phyloP scores from a whole-genome alignment of 2,888 invertebrate species.

The Scaptomyza reducta region DNA sequence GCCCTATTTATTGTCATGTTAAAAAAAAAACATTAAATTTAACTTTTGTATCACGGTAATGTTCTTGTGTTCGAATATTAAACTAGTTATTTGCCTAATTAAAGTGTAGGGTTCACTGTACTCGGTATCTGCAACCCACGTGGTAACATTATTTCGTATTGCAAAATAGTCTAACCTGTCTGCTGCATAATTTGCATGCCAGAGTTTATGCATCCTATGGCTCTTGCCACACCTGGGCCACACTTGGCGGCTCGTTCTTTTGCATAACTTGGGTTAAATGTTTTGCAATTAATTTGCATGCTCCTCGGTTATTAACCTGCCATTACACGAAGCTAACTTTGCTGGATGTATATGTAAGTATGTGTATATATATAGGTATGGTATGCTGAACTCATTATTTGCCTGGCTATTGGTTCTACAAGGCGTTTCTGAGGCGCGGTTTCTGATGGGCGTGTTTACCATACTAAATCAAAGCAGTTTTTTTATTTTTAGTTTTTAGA shows the following conservation, averaged over 20 bases:
- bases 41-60: not conserved
- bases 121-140: not conserved
- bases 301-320: conserved; percentile 76
- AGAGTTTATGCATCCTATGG: conserved; percentile 55
- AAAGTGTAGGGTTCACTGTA: conserved; percentile 44
- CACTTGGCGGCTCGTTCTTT: conserved; percentile 12
- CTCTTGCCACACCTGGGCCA: conserved; percentile 11
- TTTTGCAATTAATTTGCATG: conserved; percentile 78
- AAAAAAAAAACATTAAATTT: not conserved
- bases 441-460: conserved; percentile 55
- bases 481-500: conserved; percentile 6
- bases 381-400: conserved; percentile 47
- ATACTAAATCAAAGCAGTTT: conserved; percentile 58
- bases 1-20: not conserved
- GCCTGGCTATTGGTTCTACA: conserved; percentile 16
- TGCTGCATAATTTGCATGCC: conserved; percentile 61
- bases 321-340: conserved; percentile 38
- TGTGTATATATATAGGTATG: not conserved
- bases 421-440: conserved; percentile 8
- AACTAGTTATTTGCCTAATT: conserved; percentile 59
- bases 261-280: conserved; percentile 61
- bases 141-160: conserved; percentile 11
- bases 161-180: conserved; percentile 28
- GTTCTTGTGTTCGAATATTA: conserved; percentile 28
- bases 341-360: not conserved